Evolutionary conservation across 2,113 vertebrate genomes (phyloP).

Genomic region (Zootoca vivipara): DNA sequence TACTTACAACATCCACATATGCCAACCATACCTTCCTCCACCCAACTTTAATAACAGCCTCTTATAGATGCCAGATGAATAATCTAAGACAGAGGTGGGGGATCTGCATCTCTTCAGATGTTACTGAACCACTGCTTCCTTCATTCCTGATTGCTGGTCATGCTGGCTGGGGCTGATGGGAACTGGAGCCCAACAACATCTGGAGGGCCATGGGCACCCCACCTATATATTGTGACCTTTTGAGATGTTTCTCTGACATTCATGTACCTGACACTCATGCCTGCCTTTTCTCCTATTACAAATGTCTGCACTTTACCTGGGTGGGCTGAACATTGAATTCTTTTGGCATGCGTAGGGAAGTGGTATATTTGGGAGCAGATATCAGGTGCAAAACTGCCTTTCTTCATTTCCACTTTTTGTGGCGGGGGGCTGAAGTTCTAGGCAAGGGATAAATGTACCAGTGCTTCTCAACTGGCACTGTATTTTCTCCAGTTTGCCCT

Average conservation of each 20-base stretch:
- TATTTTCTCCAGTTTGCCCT: neutral
- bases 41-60: neutral
- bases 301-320: neutral
- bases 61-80: neutral
- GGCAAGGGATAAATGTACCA: neutral
- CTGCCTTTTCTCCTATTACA: neutral
- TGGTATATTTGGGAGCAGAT: neutral
- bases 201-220: neutral
- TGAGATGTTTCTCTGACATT: neutral
- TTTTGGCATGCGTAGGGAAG: too few relatives aligned
- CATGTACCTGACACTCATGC: neutral
- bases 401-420: neutral
- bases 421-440: neutral
- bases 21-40: constrained; percentile 28
- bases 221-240: neutral
- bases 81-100: neutral
- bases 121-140: neutral
- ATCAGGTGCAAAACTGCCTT: neutral
- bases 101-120: neutral
- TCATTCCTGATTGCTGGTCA: neutral
- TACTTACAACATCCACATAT: constrained; percentile 47
- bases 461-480: neutral
- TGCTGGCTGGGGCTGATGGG: neutral
- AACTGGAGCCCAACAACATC: neutral
- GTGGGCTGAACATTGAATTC: neutral